Base-by-base conservation (phyloP, 2,113 vertebrate genomes). In the Ictalurus punctatus region DNA sequence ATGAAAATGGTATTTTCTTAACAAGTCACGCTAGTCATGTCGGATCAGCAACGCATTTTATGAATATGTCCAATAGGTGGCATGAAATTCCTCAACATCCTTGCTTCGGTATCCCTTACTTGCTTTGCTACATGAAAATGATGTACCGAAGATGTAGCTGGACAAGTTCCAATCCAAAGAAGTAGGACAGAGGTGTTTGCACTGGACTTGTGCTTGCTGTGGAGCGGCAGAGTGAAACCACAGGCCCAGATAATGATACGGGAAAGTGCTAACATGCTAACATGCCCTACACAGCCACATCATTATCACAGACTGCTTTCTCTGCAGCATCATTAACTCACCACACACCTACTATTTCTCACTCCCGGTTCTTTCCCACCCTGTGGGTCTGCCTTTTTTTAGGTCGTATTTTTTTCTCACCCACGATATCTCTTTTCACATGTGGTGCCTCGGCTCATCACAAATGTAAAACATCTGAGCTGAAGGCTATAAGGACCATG, bases 311-410 rank as follows among this genome's bases (percentile, higher is more conserved):
- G 48, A 34, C 86, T 69, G 71, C 61, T 86, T 52, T 65, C 37
- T 85, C 37, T 69, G 63, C 82, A 86, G 81, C 85, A 87, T 67
- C 85, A 88, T 87, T 80, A 86, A 59, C 84, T 86, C 84, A 74
- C 9, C 76, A 48, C 69, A 83, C 74, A 85, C 86, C 84, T 84
- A 85, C 88, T 87, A 91, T 87, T 90, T 83, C 87, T 88, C 79
- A 40, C 63, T 58, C 63, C 71, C 30, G 6, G 52, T n/a, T 80
- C 16, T 80, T 40, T 80, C 76, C 44, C 86, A 9, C 34, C 44
- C 73, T 69, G 27, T 81, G 9, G 44, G 21, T 52, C 40, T 87
- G 6, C 12, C 19, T 76, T 17, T 21, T 12, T 63, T 48, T 34
- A 0, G 1, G 17, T 85, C 19, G 10, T 85, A 40, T 65, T 13